Evolutionary conservation across 2,113 vertebrate genomes (phyloP), one percentile per base, ranked within the genome.

Genomic region (Psophia crepitans): DNA sequence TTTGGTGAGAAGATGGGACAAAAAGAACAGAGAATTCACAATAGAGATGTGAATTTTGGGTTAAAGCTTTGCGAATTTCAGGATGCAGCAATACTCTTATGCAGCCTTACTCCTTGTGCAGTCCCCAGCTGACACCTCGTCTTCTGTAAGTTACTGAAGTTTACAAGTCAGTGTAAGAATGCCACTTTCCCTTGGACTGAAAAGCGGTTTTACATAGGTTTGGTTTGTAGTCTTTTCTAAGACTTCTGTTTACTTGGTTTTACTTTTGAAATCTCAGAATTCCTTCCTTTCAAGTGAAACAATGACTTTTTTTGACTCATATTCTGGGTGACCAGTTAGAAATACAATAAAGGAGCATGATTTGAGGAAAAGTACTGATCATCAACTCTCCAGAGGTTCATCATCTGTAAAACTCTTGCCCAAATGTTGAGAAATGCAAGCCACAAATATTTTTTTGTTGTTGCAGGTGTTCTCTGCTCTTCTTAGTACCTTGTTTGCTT

Each of bases 391-490:
- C 24, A 54, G 7, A 60, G 58, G 8, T 10, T 37, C 6, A 30
- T 27, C 8, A 41, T 11, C 27, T 89, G 4, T 44, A 71, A 77
- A 16, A 41, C 3, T 12, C 12, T 88, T 68, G 21, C 21, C 14
- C 9, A 61, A n/a, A 80, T 11, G 76, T 4, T 64, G 37, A 58
- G 22, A 23, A 70, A 88, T 12, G 3, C 14, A 79, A 76, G 8
- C 3, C 11, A 56, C 16, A 90, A 66, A 8, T 14, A n/a, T 0
- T 1, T 12, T 0, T 12, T 0, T 8, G 9, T 58, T 63, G 3
- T 64, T 79, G 6, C 14, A 24, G 8, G 48, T 75, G 8, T 61
- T 58, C 12, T 92, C 30, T 94, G 23, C 14, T 73, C 16, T 78
- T 84, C 24, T 66, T 76, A n/a, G 23, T 37, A 37, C 6, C 23